These are phyloP conservation scores for Beaufortia kweichowensis DNA, from an alignment of 2,113 vertebrate genomes.

Conservation along the genomic window DNA sequence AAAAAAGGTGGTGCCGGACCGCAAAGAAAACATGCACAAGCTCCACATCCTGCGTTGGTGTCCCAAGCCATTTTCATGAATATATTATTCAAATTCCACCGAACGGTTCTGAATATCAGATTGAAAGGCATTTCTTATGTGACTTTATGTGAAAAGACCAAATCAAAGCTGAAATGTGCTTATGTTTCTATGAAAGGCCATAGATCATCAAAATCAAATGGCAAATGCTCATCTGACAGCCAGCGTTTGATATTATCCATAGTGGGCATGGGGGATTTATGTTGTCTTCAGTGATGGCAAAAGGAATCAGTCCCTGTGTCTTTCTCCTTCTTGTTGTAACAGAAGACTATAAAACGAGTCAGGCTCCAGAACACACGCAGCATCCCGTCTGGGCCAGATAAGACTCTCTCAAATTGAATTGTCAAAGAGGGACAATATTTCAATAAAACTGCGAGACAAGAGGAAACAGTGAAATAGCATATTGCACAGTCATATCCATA, in stretches of 20 bases:
- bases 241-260: background rate
- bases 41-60: conserved; percentile 28
- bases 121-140: background rate
- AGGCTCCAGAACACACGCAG: conserved; percentile 15
- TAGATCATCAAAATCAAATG: conserved; percentile 8
- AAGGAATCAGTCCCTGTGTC: conserved; percentile 20
- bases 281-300: conserved; percentile 2
- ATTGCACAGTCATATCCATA: conserved; percentile 17
- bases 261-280: conserved; percentile 4
- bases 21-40: conserved; percentile 32
- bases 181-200: conserved; percentile 13
- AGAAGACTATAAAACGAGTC: conserved; percentile 45
- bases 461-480: conserved; percentile 26
- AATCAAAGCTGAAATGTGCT: background rate
- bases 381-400: conserved; percentile 25
- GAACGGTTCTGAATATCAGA: conserved; percentile 11
- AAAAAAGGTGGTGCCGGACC: background rate
- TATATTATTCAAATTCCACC: conserved; percentile 54
- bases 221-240: background rate
- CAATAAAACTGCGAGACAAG: conserved; percentile 35
- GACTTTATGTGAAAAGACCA: background rate
- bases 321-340: conserved; percentile 18
- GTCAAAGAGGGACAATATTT: conserved; percentile 39
- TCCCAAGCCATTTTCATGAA: conserved; percentile 43
- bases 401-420: conserved; percentile 46